phyloP scores from a whole-genome alignment of 2,888 invertebrate genomes.

The Cantharis flavilabris region DNA sequence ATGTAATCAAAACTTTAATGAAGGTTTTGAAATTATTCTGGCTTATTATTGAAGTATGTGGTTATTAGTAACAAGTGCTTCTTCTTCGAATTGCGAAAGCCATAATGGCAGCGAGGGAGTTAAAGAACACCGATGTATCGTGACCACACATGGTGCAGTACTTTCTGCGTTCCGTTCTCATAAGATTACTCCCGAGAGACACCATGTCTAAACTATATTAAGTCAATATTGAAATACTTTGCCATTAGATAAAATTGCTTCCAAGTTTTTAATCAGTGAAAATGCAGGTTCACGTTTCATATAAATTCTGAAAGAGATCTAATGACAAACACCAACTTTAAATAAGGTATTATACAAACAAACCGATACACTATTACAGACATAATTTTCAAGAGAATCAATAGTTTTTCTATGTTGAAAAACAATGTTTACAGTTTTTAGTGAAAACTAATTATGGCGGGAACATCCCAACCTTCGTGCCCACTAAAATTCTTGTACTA shows the following conservation, averaged over 20 bases:
- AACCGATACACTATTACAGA: slow-evolving; percentile 14
- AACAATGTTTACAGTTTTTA: not conserved
- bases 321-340: slow-evolving; percentile 6
- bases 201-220: slow-evolving; percentile 10
- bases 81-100: slow-evolving; percentile 46
- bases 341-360: slow-evolving; percentile 12
- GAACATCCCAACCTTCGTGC: not conserved
- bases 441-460: not conserved
- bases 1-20: not conserved
- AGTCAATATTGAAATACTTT: slow-evolving; percentile 22
- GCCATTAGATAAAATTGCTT: slow-evolving; percentile 13
- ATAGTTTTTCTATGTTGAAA: not conserved
- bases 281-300: slow-evolving; percentile 13
- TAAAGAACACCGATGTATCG: slow-evolving; percentile 40
- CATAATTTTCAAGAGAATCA: not conserved
- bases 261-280: slow-evolving; percentile 15
- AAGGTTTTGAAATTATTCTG: not conserved
- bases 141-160: slow-evolving; percentile 47
- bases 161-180: slow-evolving; percentile 38
- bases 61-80: slow-evolving; percentile 24
- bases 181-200: slow-evolving; percentile 25
- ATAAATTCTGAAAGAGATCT: not conserved
- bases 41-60: not conserved
- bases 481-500: not conserved
- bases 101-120: slow-evolving; percentile 41